Conservation (phyloP, 1,140 invertebrate genomes). For the Drosophila orosa region DNA sequence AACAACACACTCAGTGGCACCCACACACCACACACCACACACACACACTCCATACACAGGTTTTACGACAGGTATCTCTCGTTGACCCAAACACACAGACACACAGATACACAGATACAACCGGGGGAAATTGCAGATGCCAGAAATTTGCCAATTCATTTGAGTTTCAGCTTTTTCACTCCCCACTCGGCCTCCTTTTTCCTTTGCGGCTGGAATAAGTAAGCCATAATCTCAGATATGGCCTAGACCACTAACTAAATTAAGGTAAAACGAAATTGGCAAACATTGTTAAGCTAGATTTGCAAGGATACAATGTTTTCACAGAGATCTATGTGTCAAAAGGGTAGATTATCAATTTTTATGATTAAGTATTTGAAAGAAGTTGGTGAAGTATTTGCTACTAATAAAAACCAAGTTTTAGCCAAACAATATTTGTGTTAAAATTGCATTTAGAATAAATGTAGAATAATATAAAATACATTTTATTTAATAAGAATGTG, state of each 20-base stretch:
- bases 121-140: conserved; percentile 34
- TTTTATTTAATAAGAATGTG: not conserved
- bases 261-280: not conserved
- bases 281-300: not conserved
- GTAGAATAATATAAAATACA: too few relatives aligned
- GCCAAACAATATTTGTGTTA: not conserved
- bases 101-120: not conserved
- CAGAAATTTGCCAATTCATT: conserved; percentile 35
- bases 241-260: conserved; percentile 14
- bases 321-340: not conserved
- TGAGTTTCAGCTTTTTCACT: conserved; percentile 4
- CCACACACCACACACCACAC: conserved; percentile 5
- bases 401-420: not conserved
- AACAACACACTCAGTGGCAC: conserved; percentile 1
- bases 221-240: conserved; percentile 16
- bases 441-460: not conserved
- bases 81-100: conserved; percentile 9
- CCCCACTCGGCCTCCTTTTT: not conserved
- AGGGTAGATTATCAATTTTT: too few relatives aligned
- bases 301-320: not conserved
- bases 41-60: conserved; percentile 4
- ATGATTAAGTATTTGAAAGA: too few relatives aligned
- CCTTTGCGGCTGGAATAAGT: not conserved
- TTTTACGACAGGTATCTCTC: conserved; percentile 1
- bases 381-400: too few relatives aligned